Evolutionary conservation across 2,888 invertebrate species (phyloP), one percentile per base, ranked within the genome.

Genomic region (Lycocerus yunnanus): DNA sequence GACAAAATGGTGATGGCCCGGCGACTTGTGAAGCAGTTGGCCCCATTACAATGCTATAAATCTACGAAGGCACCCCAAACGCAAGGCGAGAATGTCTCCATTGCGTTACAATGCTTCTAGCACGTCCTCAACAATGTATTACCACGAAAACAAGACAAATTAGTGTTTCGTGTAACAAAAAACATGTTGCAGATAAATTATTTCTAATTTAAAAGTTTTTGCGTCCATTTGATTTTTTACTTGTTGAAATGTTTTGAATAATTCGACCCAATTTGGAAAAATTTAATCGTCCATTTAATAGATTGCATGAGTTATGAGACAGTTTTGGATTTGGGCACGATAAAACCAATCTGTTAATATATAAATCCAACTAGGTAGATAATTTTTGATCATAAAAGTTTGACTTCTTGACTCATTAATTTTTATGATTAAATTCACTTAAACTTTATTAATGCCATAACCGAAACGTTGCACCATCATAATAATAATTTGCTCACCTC

Each of bases 21-120:
- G 88, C 89, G 89, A 89, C 89, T 89, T 88, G 89, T 87, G 89
- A 90, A 89, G 88, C 89, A 89, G 89, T 90, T 90, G 89, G 89
- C 89, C 89, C 90, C 89, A 90, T 89, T 89, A 90, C 89, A 88
- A 88, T 87, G 88, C 89, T 86, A 90, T 90, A 90, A 90, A 90
- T 90, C 89, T 88, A 84, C 82, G 84, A 80, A 81, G 81, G 83
- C 81, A 81, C 82, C 81, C 82, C 80, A 77, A 78, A 76, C 78
- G 75, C 79, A 78, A 81, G 81, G 83, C 80, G 84, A 80, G 79
- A 84, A 84, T 83, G 84, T 84, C 84, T 85, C 83, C 84, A 85
- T 85, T 77, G 78, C 78, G 78, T 73, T 76, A 76, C 79, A 80
- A 76, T 77, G 77, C 80, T 80, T 80, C 79, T 81, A 80, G 83